A percentile compares a stretch with the other conserved stretches of the same genome.
Evolutionary conservation across 1,140 invertebrate genomes (phyloP).

Genomic region (Forficula auricularia): DNA sequence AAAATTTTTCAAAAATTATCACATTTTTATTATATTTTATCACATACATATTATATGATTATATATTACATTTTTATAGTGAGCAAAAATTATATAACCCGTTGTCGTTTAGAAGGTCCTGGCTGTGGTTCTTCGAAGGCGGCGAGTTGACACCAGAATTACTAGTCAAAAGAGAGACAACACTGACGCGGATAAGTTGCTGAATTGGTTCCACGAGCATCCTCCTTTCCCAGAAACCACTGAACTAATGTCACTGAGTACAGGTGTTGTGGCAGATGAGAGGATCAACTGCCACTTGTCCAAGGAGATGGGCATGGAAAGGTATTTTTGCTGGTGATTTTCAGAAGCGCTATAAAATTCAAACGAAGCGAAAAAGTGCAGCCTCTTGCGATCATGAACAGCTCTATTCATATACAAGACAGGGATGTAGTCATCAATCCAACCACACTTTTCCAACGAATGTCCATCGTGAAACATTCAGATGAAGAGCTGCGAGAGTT

Average conservation of each 20-base stretch:
- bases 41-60: too few species aligned
- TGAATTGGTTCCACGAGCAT: slow-evolving; percentile 10
- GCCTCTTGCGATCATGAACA: slow-evolving; percentile 9
- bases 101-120: too few species aligned
- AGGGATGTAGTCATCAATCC: too few species aligned
- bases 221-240: slow-evolving; percentile 10
- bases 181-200: slow-evolving; percentile 5
- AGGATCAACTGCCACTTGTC: too few species aligned
- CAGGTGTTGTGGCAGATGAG: slow-evolving; percentile 2
- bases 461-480: too few species aligned
- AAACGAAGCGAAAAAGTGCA: slow-evolving; percentile 5
- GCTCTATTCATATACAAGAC: slow-evolving; percentile 3
- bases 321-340: slow-evolving; percentile 8
- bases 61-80: too few species aligned
- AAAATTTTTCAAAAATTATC: too few species aligned
- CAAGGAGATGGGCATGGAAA: neutral
- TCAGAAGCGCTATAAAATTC: slow-evolving; percentile 4
- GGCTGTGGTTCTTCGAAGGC: too few species aligned
- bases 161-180: slow-evolving; percentile 6
- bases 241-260: slow-evolving; percentile 10
- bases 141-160: neutral
- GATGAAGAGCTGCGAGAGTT: slow-evolving; percentile 2
- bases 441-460: too few species aligned
- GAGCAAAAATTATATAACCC: too few species aligned
- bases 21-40: too few species aligned